Percentiles rank a stretch among this genome's conserved stretches.
Evolutionary conservation across 2,797 vertebrate genomes (phyloP).

Genomic region (Coregonus sp.): DNA sequence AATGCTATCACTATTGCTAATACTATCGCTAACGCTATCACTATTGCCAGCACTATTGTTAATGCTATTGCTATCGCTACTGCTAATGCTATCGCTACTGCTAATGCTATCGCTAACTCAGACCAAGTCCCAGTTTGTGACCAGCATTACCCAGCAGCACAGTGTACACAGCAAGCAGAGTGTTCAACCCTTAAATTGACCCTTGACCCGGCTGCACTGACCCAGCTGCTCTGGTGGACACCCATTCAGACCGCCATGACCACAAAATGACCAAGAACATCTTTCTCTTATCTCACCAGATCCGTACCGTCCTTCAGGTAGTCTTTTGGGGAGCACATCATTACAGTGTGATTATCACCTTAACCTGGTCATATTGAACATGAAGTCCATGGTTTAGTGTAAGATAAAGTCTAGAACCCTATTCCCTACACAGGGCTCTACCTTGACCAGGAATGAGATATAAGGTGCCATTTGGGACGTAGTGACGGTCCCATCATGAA

Average conservation of each 20-base stretch:
- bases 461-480: no score
- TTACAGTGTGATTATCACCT: background rate
- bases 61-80: background rate
- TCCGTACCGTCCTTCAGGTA: background rate
- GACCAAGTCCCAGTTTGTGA: conserved; percentile 49
- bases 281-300: background rate
- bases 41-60: no score
- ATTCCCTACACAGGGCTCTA: no score
- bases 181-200: conserved; percentile 41
- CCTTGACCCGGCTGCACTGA: background rate
- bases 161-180: background rate
- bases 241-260: conserved; percentile 45
- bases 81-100: no score
- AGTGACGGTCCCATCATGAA: no score
- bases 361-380: background rate
- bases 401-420: background rate
- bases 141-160: no score
- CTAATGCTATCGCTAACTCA: conserved; percentile 12
- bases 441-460: no score
- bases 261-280: conserved; percentile 27
- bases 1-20: no score
- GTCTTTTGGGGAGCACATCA: background rate
- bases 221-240: conserved; percentile 14
- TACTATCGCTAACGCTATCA: background rate
- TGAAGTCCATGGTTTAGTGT: background rate